Conservation (phyloP, 2,797 vertebrate species). For the Lemur catta region DNA sequence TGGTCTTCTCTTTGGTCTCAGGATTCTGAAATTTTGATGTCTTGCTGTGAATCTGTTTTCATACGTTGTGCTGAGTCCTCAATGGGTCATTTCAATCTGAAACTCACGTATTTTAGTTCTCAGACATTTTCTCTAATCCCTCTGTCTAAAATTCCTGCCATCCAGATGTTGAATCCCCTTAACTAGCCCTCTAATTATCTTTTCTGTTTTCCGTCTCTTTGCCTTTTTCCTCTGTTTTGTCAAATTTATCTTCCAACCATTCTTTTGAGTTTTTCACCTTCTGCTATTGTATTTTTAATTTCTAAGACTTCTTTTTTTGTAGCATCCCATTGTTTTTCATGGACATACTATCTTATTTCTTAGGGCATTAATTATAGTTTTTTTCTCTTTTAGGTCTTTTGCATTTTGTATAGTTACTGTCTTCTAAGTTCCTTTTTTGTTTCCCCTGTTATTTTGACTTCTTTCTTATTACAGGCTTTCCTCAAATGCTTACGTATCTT, state of each 20-base stretch:
- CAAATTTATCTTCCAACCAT: background rate
- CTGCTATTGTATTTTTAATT: conserved; percentile 16
- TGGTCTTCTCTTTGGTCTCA: background rate
- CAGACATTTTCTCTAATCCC: background rate
- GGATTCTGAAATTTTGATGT: background rate
- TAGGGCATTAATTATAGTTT: background rate
- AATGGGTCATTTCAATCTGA: background rate
- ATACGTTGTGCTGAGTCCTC: background rate
- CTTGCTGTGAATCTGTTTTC: background rate
- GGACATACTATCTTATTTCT: background rate
- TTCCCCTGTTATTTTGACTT: background rate
- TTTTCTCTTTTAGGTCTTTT: background rate
- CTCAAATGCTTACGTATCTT: background rate
- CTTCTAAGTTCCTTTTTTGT: background rate
- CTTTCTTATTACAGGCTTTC: background rate
- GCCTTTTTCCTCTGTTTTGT: conserved; percentile 6
- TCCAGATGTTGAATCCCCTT: background rate
- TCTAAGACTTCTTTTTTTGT: background rate
- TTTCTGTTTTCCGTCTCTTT: conserved; percentile 14
- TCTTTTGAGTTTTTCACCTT: background rate
- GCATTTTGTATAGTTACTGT: background rate
- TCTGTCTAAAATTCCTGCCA: background rate
- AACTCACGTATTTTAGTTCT: background rate
- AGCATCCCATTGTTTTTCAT: background rate
- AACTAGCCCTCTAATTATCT: background rate